Conservation (phyloP, 2,888 invertebrate genomes). For the Deladenus siricidicola region DNA sequence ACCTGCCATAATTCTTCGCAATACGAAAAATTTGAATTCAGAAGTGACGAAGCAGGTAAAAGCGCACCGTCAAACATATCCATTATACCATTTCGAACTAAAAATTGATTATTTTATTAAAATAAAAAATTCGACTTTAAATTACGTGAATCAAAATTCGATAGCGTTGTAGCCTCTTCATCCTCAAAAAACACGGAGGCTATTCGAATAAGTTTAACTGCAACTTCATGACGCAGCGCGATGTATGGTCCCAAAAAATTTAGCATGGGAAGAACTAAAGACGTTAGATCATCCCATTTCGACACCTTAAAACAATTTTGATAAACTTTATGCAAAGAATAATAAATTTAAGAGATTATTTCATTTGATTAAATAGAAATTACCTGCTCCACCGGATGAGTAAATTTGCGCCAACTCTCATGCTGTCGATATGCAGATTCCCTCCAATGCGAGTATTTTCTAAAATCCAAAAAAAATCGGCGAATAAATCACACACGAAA, state of each 20-base stretch:
- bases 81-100: constrained; percentile 35
- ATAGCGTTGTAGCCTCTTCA: constrained; percentile 16
- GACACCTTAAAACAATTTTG: constrained; percentile 14
- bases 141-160: constrained; percentile 7
- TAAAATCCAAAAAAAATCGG: constrained; percentile 5
- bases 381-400: constrained; percentile 7
- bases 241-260: constrained; percentile 76
- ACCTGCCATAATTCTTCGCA: constrained; percentile 90
- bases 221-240: constrained; percentile 75
- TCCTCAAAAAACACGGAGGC: constrained; percentile 57
- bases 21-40: constrained; percentile 87
- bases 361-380: neutral
- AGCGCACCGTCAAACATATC: constrained; percentile 67
- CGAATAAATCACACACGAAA: neutral
- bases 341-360: neutral
- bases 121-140: constrained; percentile 7
- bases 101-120: constrained; percentile 3
- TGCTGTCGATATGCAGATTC: neutral
- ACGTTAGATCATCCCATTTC: constrained; percentile 36
- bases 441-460: constrained; percentile 12
- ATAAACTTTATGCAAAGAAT: neutral
- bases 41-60: constrained; percentile 79
- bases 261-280: constrained; percentile 70
- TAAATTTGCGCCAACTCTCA: constrained; percentile 18
- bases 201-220: constrained; percentile 71